Conservation (phyloP, 2,113 vertebrate genomes). For the Platysteira castanea region DNA sequence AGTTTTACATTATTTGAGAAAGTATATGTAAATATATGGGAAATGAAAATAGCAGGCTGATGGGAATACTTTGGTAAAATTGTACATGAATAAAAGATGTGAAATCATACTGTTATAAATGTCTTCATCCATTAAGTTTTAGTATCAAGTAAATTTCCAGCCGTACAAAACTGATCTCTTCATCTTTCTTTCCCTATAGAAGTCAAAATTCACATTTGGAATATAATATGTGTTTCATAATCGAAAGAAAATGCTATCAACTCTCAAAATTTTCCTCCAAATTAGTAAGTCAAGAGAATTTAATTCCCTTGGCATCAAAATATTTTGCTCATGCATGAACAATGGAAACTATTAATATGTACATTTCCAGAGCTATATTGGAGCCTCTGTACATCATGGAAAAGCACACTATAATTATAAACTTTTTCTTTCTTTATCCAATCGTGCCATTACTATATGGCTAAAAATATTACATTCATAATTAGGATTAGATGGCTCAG, state of each 20-base stretch:
- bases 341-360: neutral
- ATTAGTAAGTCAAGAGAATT: neutral
- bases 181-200: neutral
- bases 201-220: neutral
- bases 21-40: neutral
- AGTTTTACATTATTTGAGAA: neutral
- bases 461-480: neutral
- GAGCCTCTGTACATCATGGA: neutral
- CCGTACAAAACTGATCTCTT: neutral
- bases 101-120: neutral
- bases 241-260: neutral
- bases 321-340: neutral
- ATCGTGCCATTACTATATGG: neutral
- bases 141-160: neutral
- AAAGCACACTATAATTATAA: neutral
- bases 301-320: neutral
- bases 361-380: neutral
- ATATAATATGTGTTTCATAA: neutral
- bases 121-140: neutral
- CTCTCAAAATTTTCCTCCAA: neutral
- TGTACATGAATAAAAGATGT: neutral
- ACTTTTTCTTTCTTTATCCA: neutral
- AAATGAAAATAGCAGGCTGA: slow-evolving; percentile 7
- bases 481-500: neutral
- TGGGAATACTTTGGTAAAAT: neutral